Percentiles rank a stretch among this genome's conserved stretches.
phyloP scores from a whole-genome alignment of 2,888 invertebrate genomes.

The Sphaerophoria rueppellii region DNA sequence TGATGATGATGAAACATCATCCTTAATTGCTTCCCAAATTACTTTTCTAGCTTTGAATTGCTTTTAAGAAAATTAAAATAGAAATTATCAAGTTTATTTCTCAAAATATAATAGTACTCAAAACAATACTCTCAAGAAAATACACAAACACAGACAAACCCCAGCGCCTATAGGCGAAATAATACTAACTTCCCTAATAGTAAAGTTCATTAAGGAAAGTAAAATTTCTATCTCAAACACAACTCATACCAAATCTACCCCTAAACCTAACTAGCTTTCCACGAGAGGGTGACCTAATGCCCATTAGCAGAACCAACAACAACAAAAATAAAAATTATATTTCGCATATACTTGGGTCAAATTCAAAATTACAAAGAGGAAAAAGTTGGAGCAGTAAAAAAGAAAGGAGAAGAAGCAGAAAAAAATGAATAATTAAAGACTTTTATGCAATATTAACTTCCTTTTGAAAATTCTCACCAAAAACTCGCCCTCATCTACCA shows the following conservation, averaged over 20 bases:
- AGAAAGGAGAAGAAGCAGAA: slow-evolving; percentile 16
- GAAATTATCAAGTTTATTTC: neutral
- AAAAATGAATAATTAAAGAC: slow-evolving; percentile 45
- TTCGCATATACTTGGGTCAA: slow-evolving; percentile 36
- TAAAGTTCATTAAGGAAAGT: neutral
- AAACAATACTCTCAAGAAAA: neutral
- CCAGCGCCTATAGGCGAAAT: no score
- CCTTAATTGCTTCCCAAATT: neutral
- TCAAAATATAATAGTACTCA: neutral
- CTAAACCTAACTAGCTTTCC: slow-evolving; percentile 30
- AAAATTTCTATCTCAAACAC: slow-evolving; percentile 4
- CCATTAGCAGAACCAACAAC: slow-evolving; percentile 29
- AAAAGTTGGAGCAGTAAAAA: slow-evolving; percentile 14
- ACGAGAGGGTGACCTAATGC: slow-evolving; percentile 38
- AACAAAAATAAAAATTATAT: slow-evolving; percentile 13
- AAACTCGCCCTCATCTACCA: neutral
- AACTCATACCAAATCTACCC: neutral
- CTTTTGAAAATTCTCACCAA: slow-evolving; percentile 37
- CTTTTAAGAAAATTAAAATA: neutral
- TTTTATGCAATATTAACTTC: slow-evolving; percentile 50
- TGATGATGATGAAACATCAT: neutral
- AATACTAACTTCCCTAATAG: neutral
- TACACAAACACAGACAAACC: neutral
- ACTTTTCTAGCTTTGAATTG: neutral
- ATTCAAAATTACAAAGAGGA: slow-evolving; percentile 14